A percentile compares a stretch with the other conserved stretches of the same genome.
These are phyloP conservation scores for Ptiloglossa arizonensis DNA, from an alignment of 1,140 invertebrate genomes.

Conservation along the genomic window DNA sequence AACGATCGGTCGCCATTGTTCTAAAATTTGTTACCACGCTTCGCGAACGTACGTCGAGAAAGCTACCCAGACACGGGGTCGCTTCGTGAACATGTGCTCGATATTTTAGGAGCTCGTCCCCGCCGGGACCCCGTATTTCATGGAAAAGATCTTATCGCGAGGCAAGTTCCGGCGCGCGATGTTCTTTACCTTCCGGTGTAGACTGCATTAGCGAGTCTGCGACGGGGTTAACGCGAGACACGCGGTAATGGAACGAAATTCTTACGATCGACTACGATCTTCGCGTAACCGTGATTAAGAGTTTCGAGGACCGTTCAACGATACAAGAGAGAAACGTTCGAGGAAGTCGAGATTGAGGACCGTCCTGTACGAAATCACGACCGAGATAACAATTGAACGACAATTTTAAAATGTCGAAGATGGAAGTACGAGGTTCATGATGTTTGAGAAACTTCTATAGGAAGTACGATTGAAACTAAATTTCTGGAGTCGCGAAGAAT, in stretches of 20 bases:
- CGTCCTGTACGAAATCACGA: too few species aligned
- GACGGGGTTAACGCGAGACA: slow-evolving; percentile 6
- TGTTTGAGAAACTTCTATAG: too few species aligned
- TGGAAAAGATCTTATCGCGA: slow-evolving; percentile 55
- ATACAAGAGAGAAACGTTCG: too few species aligned
- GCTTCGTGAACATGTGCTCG: slow-evolving; percentile 7
- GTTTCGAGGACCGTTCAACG: too few species aligned
- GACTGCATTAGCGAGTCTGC: slow-evolving; percentile 28
- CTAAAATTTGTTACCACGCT: neutral
- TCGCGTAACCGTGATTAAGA: too few species aligned
- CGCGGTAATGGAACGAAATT: neutral
- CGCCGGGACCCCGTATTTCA: slow-evolving; percentile 50
- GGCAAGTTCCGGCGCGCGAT: slow-evolving; percentile 54
- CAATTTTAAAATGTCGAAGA: too few species aligned
- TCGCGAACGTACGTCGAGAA: neutral
- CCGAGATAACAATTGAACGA: too few species aligned
- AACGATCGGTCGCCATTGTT: neutral
- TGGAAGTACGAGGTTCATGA: too few species aligned
- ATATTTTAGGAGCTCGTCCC: slow-evolving; percentile 41
- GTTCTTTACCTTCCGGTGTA: slow-evolving; percentile 61
- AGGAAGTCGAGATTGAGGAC: too few species aligned
- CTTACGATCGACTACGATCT: slow-evolving; percentile 13
- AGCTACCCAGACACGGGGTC: neutral
- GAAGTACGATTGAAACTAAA: too few species aligned
- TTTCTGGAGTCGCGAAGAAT: too few species aligned